Percentiles rank a stretch among this genome's conserved stretches.
Evolutionary conservation across 2,797 vertebrate genomes (phyloP).

Genomic region (Peromyscus eremicus): DNA sequence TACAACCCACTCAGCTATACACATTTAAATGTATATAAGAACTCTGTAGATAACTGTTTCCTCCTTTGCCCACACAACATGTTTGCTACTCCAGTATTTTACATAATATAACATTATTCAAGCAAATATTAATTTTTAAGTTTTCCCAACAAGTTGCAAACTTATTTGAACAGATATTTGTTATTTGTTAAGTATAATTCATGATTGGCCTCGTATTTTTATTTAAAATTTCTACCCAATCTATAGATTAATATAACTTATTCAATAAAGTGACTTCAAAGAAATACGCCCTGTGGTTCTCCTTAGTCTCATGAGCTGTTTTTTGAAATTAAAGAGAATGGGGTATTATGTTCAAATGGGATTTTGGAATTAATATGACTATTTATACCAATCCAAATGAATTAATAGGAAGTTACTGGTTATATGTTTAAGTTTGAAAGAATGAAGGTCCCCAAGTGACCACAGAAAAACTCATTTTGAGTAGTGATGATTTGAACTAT

Average conservation of each 20-base stretch:
- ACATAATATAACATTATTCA: neutral
- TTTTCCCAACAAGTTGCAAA: neutral
- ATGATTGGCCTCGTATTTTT: neutral
- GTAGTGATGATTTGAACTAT: neutral
- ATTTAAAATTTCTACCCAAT: neutral
- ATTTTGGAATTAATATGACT: neutral
- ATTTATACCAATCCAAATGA: neutral
- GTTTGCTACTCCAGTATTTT: constrained; percentile 9
- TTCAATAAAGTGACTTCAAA: neutral
- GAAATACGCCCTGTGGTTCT: neutral
- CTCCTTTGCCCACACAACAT: neutral
- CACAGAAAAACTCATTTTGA: neutral
- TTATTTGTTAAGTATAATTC: neutral
- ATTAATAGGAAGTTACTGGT: neutral
- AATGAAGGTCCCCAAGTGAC: neutral
- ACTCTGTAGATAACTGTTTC: neutral
- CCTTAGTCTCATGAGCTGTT: neutral
- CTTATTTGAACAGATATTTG: neutral
- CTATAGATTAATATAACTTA: neutral
- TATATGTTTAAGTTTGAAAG: neutral
- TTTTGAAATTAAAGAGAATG: neutral
- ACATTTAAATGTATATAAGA: neutral
- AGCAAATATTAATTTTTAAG: constrained; percentile 9
- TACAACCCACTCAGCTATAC: neutral
- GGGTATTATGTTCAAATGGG: neutral